Conservation (phyloP, 2,113 vertebrate species). For the Pluvialis apricaria region DNA sequence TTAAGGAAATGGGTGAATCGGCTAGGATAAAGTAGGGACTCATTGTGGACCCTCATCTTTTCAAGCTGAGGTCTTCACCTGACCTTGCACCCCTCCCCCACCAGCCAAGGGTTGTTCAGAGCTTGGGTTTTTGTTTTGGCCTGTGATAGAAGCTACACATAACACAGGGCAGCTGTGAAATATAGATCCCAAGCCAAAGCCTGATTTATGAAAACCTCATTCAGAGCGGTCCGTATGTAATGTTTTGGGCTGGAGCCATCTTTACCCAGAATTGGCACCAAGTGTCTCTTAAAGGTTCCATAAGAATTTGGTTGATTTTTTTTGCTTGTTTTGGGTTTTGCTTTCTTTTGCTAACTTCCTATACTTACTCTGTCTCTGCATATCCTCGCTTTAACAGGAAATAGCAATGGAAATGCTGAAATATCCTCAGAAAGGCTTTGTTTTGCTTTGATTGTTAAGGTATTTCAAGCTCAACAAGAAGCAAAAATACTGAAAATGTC, state of each 20-base stretch:
- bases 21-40: background rate
- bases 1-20: background rate
- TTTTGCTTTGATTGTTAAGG: background rate
- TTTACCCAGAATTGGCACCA: conserved; percentile 23
- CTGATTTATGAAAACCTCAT: conserved; percentile 47
- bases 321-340: background rate
- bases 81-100: background rate
- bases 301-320: background rate
- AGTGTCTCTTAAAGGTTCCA: background rate
- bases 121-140: background rate
- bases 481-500: background rate
- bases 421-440: background rate
- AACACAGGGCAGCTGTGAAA: conserved; percentile 20
- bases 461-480: background rate
- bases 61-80: background rate
- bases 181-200: background rate
- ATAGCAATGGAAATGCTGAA: background rate
- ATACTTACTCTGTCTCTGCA: background rate
- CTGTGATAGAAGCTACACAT: background rate
- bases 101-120: background rate
- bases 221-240: background rate
- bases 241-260: conserved; percentile 18
- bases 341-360: background rate
- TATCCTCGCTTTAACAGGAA: background rate
- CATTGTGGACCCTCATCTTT: background rate